Percentiles rank a stretch among this genome's conserved stretches.
Evolutionary conservation across 1,140 invertebrate species (phyloP).

Genomic region (Melitaea cinxia): DNA sequence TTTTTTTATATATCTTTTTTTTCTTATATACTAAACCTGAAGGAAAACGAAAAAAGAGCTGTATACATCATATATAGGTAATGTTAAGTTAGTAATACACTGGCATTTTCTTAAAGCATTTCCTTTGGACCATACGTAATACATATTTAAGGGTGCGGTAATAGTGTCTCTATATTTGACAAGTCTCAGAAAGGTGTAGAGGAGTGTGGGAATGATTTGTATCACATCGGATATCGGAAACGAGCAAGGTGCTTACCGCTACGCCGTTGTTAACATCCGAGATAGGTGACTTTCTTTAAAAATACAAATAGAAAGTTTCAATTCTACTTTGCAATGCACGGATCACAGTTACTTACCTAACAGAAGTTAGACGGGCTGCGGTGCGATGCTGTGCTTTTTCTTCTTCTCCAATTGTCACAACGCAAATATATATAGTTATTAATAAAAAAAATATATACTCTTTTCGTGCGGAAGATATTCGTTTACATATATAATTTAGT

Average conservation of each 20-base stretch:
- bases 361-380: background rate
- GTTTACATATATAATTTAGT: too few relatives aligned
- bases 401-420: too few relatives aligned
- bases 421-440: too few relatives aligned
- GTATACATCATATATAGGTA: too few relatives aligned
- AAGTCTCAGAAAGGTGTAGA: slow-evolving; percentile 31
- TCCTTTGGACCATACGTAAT: slow-evolving; percentile 15
- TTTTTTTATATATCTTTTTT: too few relatives aligned
- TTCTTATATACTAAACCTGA: too few relatives aligned
- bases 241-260: slow-evolving; percentile 33
- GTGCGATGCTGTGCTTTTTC: too few relatives aligned
- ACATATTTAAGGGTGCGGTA: slow-evolving; percentile 16
- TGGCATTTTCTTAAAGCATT: background rate
- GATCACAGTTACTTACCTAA: background rate
- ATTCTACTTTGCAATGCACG: background rate
- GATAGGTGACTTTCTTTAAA: slow-evolving; percentile 16
- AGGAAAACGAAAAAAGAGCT: too few relatives aligned
- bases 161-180: slow-evolving; percentile 22
- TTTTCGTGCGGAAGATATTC: too few relatives aligned
- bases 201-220: slow-evolving; percentile 29
- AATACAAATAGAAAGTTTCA: slow-evolving; percentile 14
- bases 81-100: too few relatives aligned
- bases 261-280: slow-evolving; percentile 9
- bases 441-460: too few relatives aligned
- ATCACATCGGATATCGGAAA: slow-evolving; percentile 31